Base-by-base conservation (phyloP, 2,888 invertebrate genomes). In the Caenorhabditis sulstoni region DNA sequence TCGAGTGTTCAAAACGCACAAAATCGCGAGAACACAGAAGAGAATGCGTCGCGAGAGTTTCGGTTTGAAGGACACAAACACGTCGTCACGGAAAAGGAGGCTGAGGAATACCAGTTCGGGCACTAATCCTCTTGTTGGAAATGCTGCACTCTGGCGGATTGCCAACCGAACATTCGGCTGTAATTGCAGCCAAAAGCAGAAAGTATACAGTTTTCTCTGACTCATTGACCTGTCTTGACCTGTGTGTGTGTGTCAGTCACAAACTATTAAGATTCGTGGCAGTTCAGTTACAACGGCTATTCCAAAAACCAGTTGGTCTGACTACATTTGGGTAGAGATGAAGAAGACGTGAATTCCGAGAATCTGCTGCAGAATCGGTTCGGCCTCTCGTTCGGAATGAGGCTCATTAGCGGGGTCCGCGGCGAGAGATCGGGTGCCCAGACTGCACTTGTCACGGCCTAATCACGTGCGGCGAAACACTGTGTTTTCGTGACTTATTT, bases 401-500 rank as follows among this genome's bases (percentile, higher is more conserved):
- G 59, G 61, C 61, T 61, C 44, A 62, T 61, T 70, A 47, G 16
- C 23, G 16, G 39, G 52, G 47, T 61, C 49, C 47, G 47, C n/a
- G 41, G 47, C 55, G n/a, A 57, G 57, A 55, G 37, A 14, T 11
- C 16, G 16, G 50, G 41, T 18, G 41, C 41, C 22, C 49, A 49
- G 50, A 58, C 29, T 71, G 71, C 71, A 62, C 62, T 71, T 71
- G 57, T 71, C 62, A 71, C 37, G 37, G 29, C n/a, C 57, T 55
- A 71, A 71, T 65, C 64, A 71, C 71, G 58, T 73, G 64, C 64
- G 22, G 41, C 55, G 57, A 64, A 71, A 55, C 64, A 41, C 18
- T 73, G 64, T 73, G 64, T 73, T 73, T 73, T 64, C 73, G 73
- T 73, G 73, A 73, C 73, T 58, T 29, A 29, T 73, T 64, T 47